Percentiles rank a stretch among this genome's conserved stretches.
phyloP scores from a whole-genome alignment of 2,113 vertebrate species.

The Sinosuthora webbiana region DNA sequence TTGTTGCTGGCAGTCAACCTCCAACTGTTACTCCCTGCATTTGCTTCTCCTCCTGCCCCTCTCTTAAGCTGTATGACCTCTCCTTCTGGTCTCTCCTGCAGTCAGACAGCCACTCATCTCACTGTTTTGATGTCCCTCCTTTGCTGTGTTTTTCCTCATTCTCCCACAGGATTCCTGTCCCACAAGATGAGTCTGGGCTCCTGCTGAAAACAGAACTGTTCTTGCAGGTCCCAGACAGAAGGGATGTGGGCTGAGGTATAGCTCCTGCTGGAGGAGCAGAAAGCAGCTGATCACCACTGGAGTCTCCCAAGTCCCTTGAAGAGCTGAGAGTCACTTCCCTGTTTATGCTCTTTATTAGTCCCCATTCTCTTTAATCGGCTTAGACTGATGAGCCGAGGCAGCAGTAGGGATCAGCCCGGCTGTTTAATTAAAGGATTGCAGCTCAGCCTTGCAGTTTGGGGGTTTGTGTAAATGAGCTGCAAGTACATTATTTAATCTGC shows the following conservation, averaged over 20 bases:
- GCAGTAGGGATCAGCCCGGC: constrained; percentile 38
- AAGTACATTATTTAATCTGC: constrained; percentile 68
- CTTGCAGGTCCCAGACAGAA: neutral
- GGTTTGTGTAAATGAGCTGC: constrained; percentile 47
- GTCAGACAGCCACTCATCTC: neutral
- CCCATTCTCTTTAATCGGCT: constrained; percentile 63
- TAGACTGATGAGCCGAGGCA: constrained; percentile 53
- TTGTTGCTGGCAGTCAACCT: neutral
- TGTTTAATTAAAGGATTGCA: constrained; percentile 69
- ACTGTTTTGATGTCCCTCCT: neutral
- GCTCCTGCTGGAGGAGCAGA: neutral
- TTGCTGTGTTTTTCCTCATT: neutral
- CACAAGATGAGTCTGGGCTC: neutral
- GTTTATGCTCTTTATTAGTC: constrained; percentile 59
- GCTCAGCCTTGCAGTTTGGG: constrained; percentile 51
- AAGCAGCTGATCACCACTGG: neutral
- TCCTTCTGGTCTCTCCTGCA: neutral
- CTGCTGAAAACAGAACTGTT: neutral
- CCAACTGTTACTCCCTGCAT: neutral
- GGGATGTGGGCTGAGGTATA: neutral
- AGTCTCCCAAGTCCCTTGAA: constrained; percentile 47
- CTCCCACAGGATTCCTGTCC: neutral
- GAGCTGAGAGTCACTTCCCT: constrained; percentile 45
- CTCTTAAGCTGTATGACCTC: neutral
- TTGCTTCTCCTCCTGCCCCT: neutral